Evolutionary conservation across 1,140 invertebrate genomes (phyloP).

Genomic region (Drosophila pruinosa): DNA sequence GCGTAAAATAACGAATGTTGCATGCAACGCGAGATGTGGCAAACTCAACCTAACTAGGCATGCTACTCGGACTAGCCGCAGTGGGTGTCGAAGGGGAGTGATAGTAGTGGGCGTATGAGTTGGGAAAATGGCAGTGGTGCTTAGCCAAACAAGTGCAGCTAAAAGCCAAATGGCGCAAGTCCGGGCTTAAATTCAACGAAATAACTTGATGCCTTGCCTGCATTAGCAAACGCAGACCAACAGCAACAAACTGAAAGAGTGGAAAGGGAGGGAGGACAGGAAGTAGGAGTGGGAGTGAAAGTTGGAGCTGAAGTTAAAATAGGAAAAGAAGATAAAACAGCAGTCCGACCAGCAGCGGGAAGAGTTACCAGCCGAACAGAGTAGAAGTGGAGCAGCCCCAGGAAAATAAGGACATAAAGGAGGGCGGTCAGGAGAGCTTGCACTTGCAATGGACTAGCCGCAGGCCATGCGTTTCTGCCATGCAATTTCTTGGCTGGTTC

Average conservation of each 20-base stretch:
- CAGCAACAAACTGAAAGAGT: constrained; percentile 4
- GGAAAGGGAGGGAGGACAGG: too few relatives aligned
- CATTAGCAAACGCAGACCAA: constrained; percentile 18
- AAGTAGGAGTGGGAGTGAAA: not conserved
- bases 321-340: not conserved
- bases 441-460: constrained; percentile 8
- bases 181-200: constrained; percentile 69
- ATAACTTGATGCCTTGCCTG: constrained; percentile 59
- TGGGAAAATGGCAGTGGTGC: constrained; percentile 7
- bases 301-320: not conserved
- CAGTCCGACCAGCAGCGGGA: not conserved
- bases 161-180: constrained; percentile 72
- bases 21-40: not conserved
- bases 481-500: constrained; percentile 1
- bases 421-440: not conserved
- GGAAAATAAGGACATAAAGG: not conserved
- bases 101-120: not conserved
- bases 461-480: constrained; percentile 3
- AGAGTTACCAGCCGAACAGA: not conserved
- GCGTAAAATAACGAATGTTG: constrained; percentile 56
- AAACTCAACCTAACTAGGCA: constrained; percentile 66
- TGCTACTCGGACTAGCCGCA: constrained; percentile 7
- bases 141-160: constrained; percentile 59
- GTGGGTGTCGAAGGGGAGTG: not conserved
- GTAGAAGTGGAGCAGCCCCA: not conserved